Evolutionary conservation across 2,797 vertebrate species (phyloP), one percentile per base, ranked within the genome.

Genomic region (Aulostomus chinensis): DNA sequence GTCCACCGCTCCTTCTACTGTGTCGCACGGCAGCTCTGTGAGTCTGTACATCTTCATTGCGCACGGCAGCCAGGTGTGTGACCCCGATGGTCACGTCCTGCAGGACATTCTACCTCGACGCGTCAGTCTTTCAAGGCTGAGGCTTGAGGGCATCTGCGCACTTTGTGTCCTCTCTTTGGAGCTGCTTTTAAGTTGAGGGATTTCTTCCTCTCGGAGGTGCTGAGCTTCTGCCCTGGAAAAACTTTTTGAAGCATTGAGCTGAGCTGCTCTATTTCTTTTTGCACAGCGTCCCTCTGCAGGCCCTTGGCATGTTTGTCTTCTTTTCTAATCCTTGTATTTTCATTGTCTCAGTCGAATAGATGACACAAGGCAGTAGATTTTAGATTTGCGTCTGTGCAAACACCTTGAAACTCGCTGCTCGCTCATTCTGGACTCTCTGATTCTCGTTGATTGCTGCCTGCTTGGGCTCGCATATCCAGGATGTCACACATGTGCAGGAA

Each of bases 321-420:
- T n/a, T n/a, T n/a, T n/a, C n/a, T n/a, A n/a, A 37, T 9, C 39
- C 46, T 4, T 43, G n/a, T 10, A 6, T 14, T 14, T 38, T 58
- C 17, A 40, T 26, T 20, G n/a, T n/a, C n/a, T n/a, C n/a, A n/a
- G 38, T 40, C 41, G 72, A 48, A 76, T 21, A 54, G 61, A 72
- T 2, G 13, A 11, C 56, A 58, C 35, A 16, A 34, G 41, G 30
- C 28, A 29, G 20, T 32, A 36, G 53, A 53, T 45, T 36, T 41
- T 32, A 2, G 38, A 36, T 51, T 41, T 59, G 42, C 24, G 66
- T 54, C 30, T 28, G 52, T 50, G 61, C 35, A 64, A 69, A 52
- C 34, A 48, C 16, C 24, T 65, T 50, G 36, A 29, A 35, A 25
- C 25, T 5, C 9, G 14, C 40, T 26, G 10, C n/a, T n/a, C n/a